Percentiles rank a stretch among this genome's conserved stretches.
phyloP scores from a whole-genome alignment of 2,113 vertebrate genomes.

The Podarcis muralis region DNA sequence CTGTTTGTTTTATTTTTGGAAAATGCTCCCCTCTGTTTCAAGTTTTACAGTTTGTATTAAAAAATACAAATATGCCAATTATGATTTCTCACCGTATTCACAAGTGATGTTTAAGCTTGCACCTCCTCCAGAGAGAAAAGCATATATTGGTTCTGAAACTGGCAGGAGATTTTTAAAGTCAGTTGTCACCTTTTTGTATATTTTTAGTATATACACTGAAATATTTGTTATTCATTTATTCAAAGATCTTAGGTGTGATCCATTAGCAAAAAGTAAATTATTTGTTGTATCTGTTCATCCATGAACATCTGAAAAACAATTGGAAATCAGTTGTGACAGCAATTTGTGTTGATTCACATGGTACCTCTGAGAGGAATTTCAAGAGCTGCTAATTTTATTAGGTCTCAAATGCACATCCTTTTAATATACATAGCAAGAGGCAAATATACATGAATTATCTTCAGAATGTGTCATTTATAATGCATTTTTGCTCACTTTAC shows the following conservation, averaged over 20 bases:
- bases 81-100: background rate
- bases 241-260: background rate
- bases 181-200: background rate
- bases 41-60: background rate
- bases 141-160: background rate
- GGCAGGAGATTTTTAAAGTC: background rate
- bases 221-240: background rate
- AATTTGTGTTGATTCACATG: constrained; percentile 6
- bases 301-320: background rate
- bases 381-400: background rate
- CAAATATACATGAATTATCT: background rate
- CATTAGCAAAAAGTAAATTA: constrained; percentile 2
- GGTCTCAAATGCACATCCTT: background rate
- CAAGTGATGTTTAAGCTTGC: background rate
- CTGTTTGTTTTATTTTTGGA: background rate
- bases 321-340: constrained; percentile 9
- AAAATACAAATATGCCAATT: background rate
- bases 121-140: background rate
- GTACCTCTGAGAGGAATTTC: background rate
- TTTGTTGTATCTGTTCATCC: background rate
- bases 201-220: background rate
- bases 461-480: background rate
- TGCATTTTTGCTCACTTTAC: background rate
- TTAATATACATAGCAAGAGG: background rate
- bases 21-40: background rate